These are phyloP conservation scores for Heterodera schachtii DNA, from an alignment of 1,140 invertebrate species.

Conservation along the genomic window DNA sequence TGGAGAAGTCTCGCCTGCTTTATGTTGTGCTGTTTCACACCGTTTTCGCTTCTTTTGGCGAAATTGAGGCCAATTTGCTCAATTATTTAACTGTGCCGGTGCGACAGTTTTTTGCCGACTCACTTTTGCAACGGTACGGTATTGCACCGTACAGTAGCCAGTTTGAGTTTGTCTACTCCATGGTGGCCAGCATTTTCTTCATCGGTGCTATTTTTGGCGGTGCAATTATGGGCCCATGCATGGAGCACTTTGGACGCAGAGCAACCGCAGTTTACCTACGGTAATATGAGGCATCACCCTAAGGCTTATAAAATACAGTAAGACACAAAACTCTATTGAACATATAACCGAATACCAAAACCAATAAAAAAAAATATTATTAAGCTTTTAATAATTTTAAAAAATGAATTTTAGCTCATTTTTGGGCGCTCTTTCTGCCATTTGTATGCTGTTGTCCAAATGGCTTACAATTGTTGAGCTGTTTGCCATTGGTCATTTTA, in stretches of 20 bases:
- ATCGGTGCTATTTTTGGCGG: constrained; percentile 51
- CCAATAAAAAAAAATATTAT: not conserved
- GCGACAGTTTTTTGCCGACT: constrained; percentile 40
- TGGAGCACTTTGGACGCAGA: constrained; percentile 51
- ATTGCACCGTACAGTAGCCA: constrained; percentile 10
- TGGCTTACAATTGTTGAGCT: constrained; percentile 44
- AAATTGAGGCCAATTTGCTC: constrained; percentile 46
- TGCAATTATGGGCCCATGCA: constrained; percentile 47
- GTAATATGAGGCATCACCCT: constrained; percentile 19
- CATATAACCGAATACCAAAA: too few species aligned
- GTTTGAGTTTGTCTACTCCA: constrained; percentile 51
- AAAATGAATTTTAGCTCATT: constrained; percentile 30
- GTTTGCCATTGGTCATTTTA: constrained; percentile 50
- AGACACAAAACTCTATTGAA: too few species aligned
- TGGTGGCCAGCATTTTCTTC: constrained; percentile 43
- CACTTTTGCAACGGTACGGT: constrained; percentile 42
- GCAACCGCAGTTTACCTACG: constrained; percentile 48
- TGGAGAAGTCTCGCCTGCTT: not conserved
- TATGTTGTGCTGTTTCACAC: constrained; percentile 43
- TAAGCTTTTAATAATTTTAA: too few species aligned
- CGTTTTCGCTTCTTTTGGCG: constrained; percentile 42
- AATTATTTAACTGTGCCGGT: constrained; percentile 52
- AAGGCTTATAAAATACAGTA: too few species aligned
- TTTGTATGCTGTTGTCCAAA: constrained; percentile 45
- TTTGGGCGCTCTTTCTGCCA: constrained; percentile 38